Evolutionary conservation across 2,113 vertebrate genomes (phyloP).

Genomic region (Nibea albiflora): DNA sequence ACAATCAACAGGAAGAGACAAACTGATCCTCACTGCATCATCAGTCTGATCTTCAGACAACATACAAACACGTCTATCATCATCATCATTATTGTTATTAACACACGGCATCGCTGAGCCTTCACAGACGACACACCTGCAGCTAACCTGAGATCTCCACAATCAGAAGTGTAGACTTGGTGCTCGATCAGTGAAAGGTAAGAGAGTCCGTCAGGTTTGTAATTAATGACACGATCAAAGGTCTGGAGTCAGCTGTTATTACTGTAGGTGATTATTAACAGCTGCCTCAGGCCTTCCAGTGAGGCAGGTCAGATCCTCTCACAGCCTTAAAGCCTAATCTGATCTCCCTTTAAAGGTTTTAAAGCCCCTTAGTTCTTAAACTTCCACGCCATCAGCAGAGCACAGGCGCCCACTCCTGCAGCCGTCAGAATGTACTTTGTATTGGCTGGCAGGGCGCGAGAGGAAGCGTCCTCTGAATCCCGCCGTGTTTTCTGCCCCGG

Average conservation of each 20-base stretch:
- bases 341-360: conserved; percentile 35
- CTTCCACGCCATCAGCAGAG: conserved; percentile 76
- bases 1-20: background rate
- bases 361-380: conserved; percentile 66
- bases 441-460: background rate
- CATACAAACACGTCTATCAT: conserved; percentile 30
- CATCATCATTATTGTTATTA: too few species aligned
- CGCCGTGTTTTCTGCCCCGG: conserved; percentile 3
- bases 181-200: conserved; percentile 3
- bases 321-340: conserved; percentile 45
- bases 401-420: conserved; percentile 68
- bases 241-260: conserved; percentile 43
- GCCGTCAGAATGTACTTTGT: conserved; percentile 68
- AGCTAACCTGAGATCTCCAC: conserved; percentile 36
- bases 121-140: conserved; percentile 27
- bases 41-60: conserved; percentile 30
- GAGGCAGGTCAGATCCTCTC: conserved; percentile 51
- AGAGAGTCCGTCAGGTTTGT: conserved; percentile 20
- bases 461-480: background rate
- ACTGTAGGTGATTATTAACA: conserved; percentile 59
- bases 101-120: background rate
- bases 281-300: conserved; percentile 38
- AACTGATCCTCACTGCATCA: background rate
- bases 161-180: conserved; percentile 6
- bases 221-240: conserved; percentile 57